Conservation (phyloP, 1,140 invertebrate species). For the Dendroctonus valens region DNA sequence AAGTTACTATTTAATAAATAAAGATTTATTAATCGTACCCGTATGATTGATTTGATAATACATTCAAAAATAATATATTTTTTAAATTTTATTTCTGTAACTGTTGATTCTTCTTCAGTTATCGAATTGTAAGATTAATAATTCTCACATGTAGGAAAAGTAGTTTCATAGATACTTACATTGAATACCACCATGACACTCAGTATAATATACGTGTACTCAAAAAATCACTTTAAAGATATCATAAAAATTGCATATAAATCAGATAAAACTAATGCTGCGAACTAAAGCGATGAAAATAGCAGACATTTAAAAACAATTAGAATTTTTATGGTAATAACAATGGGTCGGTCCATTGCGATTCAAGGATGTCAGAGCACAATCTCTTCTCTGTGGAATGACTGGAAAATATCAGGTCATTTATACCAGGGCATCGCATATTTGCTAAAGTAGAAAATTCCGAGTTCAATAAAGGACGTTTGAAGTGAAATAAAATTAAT, state of each 20-base stretch:
- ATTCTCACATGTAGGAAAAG: too few species aligned
- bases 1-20: too few species aligned
- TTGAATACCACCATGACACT: too few species aligned
- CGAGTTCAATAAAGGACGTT: not conserved
- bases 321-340: conserved; percentile 34
- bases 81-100: too few species aligned
- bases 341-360: conserved; percentile 23
- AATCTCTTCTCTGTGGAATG: conserved; percentile 18
- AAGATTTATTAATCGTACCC: too few species aligned
- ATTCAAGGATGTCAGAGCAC: conserved; percentile 32
- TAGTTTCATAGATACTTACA: too few species aligned
- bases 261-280: not conserved
- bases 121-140: too few species aligned
- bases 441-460: not conserved
- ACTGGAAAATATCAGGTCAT: not conserved
- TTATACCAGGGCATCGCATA: not conserved
- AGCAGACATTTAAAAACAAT: conserved; percentile 30
- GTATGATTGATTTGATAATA: too few species aligned
- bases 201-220: too few species aligned
- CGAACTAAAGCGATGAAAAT: not conserved
- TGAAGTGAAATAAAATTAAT: not conserved
- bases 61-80: too few species aligned
- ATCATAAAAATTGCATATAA: not conserved
- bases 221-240: not conserved
- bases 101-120: too few species aligned